Base-by-base conservation (phyloP, 2,797 vertebrate genomes). In the Lates japonicus region DNA sequence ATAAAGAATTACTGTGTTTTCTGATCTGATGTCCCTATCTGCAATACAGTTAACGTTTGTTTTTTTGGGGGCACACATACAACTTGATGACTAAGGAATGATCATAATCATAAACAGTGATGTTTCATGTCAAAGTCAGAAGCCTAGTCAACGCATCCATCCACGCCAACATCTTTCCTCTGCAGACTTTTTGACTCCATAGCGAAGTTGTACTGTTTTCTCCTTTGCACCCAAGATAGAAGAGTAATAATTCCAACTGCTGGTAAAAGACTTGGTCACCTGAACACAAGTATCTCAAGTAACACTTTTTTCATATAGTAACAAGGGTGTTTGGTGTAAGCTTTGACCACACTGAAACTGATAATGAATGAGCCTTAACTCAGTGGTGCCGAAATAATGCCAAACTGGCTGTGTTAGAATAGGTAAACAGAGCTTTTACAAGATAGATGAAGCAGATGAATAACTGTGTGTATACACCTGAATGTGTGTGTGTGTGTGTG, bases 351-450 rank as follows among this genome's bases (percentile, higher is more conserved):
- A 82, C 64, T 74, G 14, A 81, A 25, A 22, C 70, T 75, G 63
- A 46, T 69, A 78, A 84, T 88, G 78, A 73, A 74, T 60, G 29
- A 67, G 20, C n/a, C 6, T 16, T 12, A 41, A 29, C 10, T 70
- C 19, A 54, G 10, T 11, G 2, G 12, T 7, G 25, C 55, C 33
- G 42, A 55, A 64, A 22, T 46, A 6, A 29, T 39, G 42, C 31
- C 16, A 67, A 48, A 52, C 13, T 55, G 58, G 1, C 22, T 68
- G 17, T 51, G 39, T 54, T 49, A 57, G 4, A 71, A 65, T 12
- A 60, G 41, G 19, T 57, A 68, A 54, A 74, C 57, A 68, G 1
- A 39, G 3, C 22, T 9, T n/a, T 57, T n/a, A 61, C 16, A 41
- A 11, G 29, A 33, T 22, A 58, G 16, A 61, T 61, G 19, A 76